phyloP scores from a whole-genome alignment of 2,113 vertebrate genomes.

The Notothenia coriiceps region DNA sequence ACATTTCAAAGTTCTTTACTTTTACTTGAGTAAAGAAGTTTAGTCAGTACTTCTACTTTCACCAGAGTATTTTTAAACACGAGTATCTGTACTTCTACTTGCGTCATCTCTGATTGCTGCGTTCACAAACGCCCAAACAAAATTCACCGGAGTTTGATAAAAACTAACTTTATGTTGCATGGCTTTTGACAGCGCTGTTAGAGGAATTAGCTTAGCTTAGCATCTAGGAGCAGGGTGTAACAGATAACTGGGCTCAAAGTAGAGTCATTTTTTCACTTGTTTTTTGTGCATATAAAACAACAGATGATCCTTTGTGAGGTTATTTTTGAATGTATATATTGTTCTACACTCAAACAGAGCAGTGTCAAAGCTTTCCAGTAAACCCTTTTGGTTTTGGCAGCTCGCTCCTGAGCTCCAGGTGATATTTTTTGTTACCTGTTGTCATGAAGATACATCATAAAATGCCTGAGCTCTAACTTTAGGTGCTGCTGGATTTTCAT shows the following conservation, averaged over 20 bases:
- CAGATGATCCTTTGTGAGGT: no score
- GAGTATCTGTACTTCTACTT: no score
- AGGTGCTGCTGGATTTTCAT: conserved; percentile 76
- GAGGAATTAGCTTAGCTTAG: not conserved
- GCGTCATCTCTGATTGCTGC: not conserved
- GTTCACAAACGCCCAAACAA: not conserved
- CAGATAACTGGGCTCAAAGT: not conserved
- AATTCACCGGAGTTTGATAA: not conserved
- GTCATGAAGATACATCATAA: conserved; percentile 77
- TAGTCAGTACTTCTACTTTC: no score
- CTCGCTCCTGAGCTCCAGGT: conserved; percentile 58
- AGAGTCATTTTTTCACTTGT: no score
- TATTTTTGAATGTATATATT: no score
- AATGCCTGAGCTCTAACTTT: conserved; percentile 75
- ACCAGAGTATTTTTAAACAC: no score
- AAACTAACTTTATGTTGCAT: no score
- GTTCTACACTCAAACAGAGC: not conserved
- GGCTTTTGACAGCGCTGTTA: not conserved
- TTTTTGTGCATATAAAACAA: no score
- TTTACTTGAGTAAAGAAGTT: no score
- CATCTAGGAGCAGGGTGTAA: not conserved
- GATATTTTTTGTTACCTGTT: conserved; percentile 77
- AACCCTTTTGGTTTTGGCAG: conserved; percentile 56
- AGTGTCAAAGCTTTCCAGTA: conserved; percentile 6
- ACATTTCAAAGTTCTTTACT: no score